phyloP scores from a whole-genome alignment of 2,888 invertebrate genomes.

The Timema podura region DNA sequence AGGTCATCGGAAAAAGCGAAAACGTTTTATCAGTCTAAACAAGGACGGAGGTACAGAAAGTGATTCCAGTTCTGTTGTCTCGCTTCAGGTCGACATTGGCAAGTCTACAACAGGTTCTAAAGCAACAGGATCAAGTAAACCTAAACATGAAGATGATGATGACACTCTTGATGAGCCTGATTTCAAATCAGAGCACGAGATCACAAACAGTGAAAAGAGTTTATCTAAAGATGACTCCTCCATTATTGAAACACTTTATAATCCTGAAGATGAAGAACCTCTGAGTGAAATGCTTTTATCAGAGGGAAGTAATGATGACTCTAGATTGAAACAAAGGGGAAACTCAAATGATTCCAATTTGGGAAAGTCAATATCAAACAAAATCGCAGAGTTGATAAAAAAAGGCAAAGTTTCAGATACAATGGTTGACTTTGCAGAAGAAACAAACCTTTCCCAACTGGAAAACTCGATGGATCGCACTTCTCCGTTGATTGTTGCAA shows the following conservation, averaged over 20 bases:
- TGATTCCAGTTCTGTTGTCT: slow-evolving; percentile 20
- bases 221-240: not conserved
- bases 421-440: not conserved
- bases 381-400: slow-evolving; percentile 24
- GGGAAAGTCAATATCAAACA: slow-evolving; percentile 25
- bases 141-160: too few relatives aligned
- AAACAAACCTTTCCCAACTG: not conserved
- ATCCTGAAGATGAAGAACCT: not conserved
- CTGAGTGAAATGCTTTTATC: not conserved
- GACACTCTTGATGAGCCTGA: not conserved
- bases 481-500: not conserved
- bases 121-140: too few relatives aligned
- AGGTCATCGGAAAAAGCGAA: slow-evolving; percentile 44
- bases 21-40: slow-evolving; percentile 45
- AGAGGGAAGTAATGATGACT: not conserved
- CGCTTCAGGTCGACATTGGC: not conserved
- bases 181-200: not conserved
- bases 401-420: slow-evolving; percentile 21
- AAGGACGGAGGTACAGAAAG: slow-evolving; percentile 26
- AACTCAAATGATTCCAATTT: slow-evolving; percentile 18
- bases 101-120: not conserved
- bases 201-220: not conserved
- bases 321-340: not conserved
- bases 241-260: not conserved
- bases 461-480: not conserved